Evolutionary conservation across 2,888 invertebrate species (phyloP).

Genomic region (Chalcosyrphus nemorum): DNA sequence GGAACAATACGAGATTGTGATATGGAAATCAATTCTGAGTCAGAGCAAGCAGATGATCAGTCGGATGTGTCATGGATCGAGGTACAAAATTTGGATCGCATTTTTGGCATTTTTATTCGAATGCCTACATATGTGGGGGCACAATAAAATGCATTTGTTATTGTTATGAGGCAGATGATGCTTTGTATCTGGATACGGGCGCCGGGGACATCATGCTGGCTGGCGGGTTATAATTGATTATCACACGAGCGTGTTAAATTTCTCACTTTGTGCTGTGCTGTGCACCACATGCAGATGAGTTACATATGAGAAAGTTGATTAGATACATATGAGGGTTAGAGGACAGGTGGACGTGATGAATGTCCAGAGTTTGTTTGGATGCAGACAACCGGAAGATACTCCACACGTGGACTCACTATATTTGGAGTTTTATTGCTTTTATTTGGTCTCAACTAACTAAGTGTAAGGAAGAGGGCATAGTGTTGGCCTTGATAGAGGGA

Average conservation of each 20-base stretch:
- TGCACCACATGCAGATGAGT: conserved; percentile 3
- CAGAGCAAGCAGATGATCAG: conserved; percentile 18
- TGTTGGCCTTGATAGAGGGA: too few relatives aligned
- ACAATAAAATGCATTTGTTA: not conserved
- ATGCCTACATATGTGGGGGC: not conserved
- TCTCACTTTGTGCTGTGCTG: too few relatives aligned
- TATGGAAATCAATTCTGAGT: conserved; percentile 32
- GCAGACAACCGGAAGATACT: too few relatives aligned
- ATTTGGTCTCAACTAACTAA: too few relatives aligned
- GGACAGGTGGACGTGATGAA: too few relatives aligned
- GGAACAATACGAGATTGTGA: not conserved
- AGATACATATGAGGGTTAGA: too few relatives aligned
- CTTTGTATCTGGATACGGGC: not conserved
- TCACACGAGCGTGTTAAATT: conserved; percentile 43
- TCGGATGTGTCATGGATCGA: conserved; percentile 13
- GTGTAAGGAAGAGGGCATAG: too few relatives aligned
- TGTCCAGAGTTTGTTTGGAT: too few relatives aligned
- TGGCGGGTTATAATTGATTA: conserved; percentile 28
- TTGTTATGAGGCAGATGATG: not conserved
- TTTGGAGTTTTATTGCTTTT: too few relatives aligned
- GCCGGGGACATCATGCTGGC: conserved; percentile 30
- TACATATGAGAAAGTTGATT: too few relatives aligned
- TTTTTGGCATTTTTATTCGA: conserved; percentile 13
- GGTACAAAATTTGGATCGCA: not conserved
- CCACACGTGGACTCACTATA: too few relatives aligned